Evolutionary conservation across 2,797 vertebrate genomes (phyloP).

Genomic region (Chrysocyon brachyurus): DNA sequence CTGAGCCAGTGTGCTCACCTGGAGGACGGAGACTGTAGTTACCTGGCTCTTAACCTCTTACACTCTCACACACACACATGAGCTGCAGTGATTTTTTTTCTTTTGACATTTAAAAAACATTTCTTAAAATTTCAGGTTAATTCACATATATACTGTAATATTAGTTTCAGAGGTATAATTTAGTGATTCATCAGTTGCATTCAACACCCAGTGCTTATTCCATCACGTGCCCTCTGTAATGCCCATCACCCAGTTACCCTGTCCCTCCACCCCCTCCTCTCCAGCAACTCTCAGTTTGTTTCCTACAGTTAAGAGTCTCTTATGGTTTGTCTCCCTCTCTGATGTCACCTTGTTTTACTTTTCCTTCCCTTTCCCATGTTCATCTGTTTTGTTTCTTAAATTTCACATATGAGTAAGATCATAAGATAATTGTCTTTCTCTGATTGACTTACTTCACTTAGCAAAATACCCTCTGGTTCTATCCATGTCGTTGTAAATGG

Average conservation of each 20-base stretch:
- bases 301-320: not conserved
- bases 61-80: accelerated
- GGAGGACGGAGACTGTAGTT: accelerated
- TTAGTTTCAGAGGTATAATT: not conserved
- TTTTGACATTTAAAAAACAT: not conserved
- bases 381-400: not conserved
- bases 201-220: not conserved
- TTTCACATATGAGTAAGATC: not conserved
- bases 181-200: not conserved
- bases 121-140: not conserved
- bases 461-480: too few relatives aligned
- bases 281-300: not conserved
- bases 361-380: not conserved
- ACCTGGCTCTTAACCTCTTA: not conserved
- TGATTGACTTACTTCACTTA: too few relatives aligned
- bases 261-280: not conserved
- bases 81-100: not conserved
- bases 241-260: accelerated
- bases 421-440: too few relatives aligned
- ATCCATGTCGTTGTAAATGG: too few relatives aligned
- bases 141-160: not conserved
- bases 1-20: not conserved
- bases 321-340: not conserved
- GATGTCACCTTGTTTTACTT: not conserved
- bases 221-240: accelerated